Evolutionary conservation across 2,888 invertebrate species (phyloP), one percentile per base, ranked within the genome.

Genomic region (Desoria tigrina): DNA sequence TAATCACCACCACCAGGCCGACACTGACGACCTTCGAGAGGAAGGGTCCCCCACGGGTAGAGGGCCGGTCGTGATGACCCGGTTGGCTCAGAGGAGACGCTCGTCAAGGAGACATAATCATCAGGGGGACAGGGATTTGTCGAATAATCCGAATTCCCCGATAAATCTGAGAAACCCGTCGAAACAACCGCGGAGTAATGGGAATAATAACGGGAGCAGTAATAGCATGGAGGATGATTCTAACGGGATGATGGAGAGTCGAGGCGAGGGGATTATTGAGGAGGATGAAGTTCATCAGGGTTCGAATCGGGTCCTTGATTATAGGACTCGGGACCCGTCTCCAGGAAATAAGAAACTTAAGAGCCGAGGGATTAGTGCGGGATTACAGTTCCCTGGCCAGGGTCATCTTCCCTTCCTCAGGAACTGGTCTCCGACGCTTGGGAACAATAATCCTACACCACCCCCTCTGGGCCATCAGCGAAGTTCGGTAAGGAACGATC

Each of bases 291-390:
- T n/a, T n/a, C n/a, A n/a, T n/a, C 51, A 57, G 42, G 39, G 39
- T 6, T 49, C 54, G 16, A 63, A 63, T 42, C 61, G 58, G 58
- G 69, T 57, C n/a, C 63, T 69, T 42, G 69, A 69, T 45, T 69
- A 69, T 42, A 69, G 57, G 32, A 62, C 59, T 39, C 54, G 56
- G 51, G 16, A 26, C 21, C 23, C 9, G 9, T 18, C 45, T 45
- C n/a, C n/a, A 18, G 45, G 45, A 21, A 45, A 26, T 26, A 51
- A 51, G 51, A 51, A 51, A 51, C 51, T 51, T 23, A 51, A 51
- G 16, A 51, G 11, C 23, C 11, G 6, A 21, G 51, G 51, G 51
- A 51, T 51, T 51, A 51, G 24, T 51, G 7, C 4, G 16, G 51
- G 42, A 63, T 37, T 55, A 42, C 9, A 54, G 56, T 61, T 56